Conservation (phyloP, 2,113 vertebrate genomes). For the Amazona vittata region DNA sequence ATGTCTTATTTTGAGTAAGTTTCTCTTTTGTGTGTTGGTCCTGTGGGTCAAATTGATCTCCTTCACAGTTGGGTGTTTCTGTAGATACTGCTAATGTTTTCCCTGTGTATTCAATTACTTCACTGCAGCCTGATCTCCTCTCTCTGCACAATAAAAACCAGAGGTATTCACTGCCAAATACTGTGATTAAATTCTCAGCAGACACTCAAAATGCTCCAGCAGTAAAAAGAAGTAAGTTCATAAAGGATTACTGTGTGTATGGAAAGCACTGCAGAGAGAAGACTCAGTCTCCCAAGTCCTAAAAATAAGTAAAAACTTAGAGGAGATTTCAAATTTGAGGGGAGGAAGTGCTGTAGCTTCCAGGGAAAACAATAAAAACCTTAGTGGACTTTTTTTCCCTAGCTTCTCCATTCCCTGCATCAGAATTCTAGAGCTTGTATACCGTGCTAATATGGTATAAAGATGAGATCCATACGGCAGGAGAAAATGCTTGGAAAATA, state of each 20-base stretch:
- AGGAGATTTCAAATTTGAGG: not conserved
- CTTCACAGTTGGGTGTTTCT: not conserved
- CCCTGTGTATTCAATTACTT: not conserved
- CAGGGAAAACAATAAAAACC: not conserved
- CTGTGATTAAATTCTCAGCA: not conserved
- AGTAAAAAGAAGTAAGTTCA: slow-evolving; percentile 15
- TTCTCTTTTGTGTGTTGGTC: not conserved
- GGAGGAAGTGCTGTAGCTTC: not conserved
- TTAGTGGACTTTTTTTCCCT: not conserved
- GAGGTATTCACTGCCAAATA: not conserved
- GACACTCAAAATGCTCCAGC: not conserved
- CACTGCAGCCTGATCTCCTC: not conserved
- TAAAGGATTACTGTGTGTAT: not conserved
- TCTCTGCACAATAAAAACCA: not conserved
- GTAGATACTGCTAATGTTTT: not conserved
- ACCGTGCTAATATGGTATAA: not conserved
- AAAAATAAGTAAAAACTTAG: not conserved
- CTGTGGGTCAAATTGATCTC: not conserved
- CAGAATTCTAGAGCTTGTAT: not conserved
- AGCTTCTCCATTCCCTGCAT: not conserved
- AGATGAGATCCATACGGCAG: not conserved
- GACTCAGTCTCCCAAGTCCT: not conserved
- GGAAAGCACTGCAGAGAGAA: slow-evolving; percentile 4
- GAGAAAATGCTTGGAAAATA: not conserved
- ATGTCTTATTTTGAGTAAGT: not conserved